A percentile compares a stretch with the other conserved stretches of the same genome.
Conservation (phyloP, 2,113 vertebrate genomes). For the Alexandromys fortis region DNA sequence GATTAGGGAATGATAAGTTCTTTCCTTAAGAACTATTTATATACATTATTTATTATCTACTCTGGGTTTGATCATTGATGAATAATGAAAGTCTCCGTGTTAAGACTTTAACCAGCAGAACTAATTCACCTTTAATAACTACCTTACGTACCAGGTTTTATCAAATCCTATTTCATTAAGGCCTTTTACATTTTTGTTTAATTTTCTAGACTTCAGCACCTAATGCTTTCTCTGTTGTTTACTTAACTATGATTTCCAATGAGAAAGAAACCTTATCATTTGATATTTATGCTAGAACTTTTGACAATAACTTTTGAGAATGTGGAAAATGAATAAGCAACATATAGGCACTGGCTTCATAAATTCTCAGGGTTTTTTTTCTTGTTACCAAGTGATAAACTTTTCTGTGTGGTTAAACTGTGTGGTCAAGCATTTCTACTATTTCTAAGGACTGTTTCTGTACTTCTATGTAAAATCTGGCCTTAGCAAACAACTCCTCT, state of each 20-base stretch:
- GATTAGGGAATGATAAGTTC: conserved; percentile 40
- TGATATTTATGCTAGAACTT: background rate
- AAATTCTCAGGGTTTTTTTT: background rate
- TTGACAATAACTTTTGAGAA: background rate
- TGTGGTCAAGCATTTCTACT: background rate
- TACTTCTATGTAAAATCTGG: background rate
- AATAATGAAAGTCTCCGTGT: background rate
- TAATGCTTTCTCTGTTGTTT: background rate
- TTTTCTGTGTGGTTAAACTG: background rate
- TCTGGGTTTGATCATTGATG: conserved; percentile 44
- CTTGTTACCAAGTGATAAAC: background rate
- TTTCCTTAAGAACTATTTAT: conserved; percentile 47
- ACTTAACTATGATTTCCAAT: background rate
- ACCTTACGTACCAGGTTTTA: background rate
- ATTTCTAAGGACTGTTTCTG: background rate
- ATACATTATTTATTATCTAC: conserved; percentile 42
- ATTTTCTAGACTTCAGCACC: background rate
- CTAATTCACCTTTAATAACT: conserved; percentile 26
- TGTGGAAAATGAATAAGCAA: background rate
- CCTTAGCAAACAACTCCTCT: background rate
- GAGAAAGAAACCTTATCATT: background rate
- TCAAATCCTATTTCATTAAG: conserved; percentile 23
- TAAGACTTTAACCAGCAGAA: background rate
- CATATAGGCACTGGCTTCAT: background rate
- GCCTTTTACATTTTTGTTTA: background rate